Base-by-base conservation (phyloP, 2,113 vertebrate species). In the Montifringilla adamsi region DNA sequence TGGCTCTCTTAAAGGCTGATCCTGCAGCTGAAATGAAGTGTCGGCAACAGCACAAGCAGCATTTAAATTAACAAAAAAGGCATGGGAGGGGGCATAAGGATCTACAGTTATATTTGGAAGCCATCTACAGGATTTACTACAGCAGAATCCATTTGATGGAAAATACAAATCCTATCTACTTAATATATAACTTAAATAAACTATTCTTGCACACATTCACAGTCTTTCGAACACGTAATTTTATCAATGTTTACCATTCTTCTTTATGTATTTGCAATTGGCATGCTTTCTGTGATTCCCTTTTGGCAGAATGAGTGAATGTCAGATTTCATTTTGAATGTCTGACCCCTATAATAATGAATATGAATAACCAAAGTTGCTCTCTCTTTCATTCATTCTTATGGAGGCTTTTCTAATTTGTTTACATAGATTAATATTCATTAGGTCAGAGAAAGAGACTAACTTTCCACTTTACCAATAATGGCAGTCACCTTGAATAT, bases 301-400 rank as follows among this genome's bases (percentile, higher is more conserved):
- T 62, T 83, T 77, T 62, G 62, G 35, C 60, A 82, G 56, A 88
- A 90, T 2, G 4, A 83, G 22, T 72, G 60, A 96, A 87, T 89
- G 58, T 76, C 52, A 93, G 44, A 39, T 91, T 94, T 93, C 7
- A 56, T 90, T 94, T 94, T 60, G 49, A 62, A 63, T 74, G 85
- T 90, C 46, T 90, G 63, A 16, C 19, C 80, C 21, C 43, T 52
- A 22, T 87, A 92, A 90, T 83, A 74, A 84, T 72, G 70, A 17
- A 30, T 80, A 74, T 19, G 37, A 95, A 93, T 74, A 93, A 74
- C 10, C 26, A 83, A 62, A 66, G 44, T 41, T 91, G 7, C 10
- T 70, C 35, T 72, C 11, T 37, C 9, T 68, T 43, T 83, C 50
- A 46, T 69, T 83, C 68, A 35, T 72, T 93, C 26, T 69, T 92